A percentile compares a stretch with the other conserved stretches of the same genome.
Evolutionary conservation across 2,888 invertebrate species (phyloP).

Genomic region (Campoletis raptor): DNA sequence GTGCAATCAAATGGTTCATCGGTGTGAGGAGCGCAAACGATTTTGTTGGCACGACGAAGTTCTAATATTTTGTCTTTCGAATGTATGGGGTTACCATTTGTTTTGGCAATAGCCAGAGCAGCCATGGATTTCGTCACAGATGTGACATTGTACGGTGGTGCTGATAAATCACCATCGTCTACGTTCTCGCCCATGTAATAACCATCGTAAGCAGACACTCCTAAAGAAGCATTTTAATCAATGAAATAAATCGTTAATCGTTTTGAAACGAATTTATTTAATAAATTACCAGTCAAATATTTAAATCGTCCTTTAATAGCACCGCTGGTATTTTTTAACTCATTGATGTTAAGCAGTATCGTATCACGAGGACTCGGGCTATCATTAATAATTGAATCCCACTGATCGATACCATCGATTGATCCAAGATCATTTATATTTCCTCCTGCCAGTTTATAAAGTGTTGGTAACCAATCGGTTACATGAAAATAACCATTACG

Average conservation of each 20-base stretch:
- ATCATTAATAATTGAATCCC: slow-evolving; percentile 75
- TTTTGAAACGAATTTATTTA: background rate
- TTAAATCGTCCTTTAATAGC: slow-evolving; percentile 77
- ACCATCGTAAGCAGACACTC: slow-evolving; percentile 64
- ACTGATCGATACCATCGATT: slow-evolving; percentile 86
- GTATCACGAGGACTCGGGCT: slow-evolving; percentile 86
- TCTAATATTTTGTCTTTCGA: slow-evolving; percentile 47
- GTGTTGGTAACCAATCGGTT: slow-evolving; percentile 90
- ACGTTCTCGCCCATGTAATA: slow-evolving; percentile 76
- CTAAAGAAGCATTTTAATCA: slow-evolving; percentile 55
- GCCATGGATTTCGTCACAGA: slow-evolving; percentile 72
- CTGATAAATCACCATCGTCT: slow-evolving; percentile 64
- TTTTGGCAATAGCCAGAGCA: slow-evolving; percentile 72
- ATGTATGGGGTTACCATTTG: slow-evolving; percentile 30
- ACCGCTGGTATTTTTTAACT: slow-evolving; percentile 79
- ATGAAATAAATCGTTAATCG: background rate
- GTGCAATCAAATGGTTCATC: slow-evolving; percentile 71
- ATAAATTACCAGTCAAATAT: slow-evolving; percentile 76
- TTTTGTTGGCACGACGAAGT: slow-evolving; percentile 69
- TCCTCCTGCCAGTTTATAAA: slow-evolving; percentile 88
- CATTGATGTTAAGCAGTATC: slow-evolving; percentile 90
- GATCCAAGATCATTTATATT: slow-evolving; percentile 78
- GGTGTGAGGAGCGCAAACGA: slow-evolving; percentile 71
- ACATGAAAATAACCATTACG: slow-evolving; percentile 88
- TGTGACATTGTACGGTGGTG: slow-evolving; percentile 74